Evolutionary conservation across 92 coral and sea anemone species (phyloP), one percentile per base, ranked within the genome.

Genomic region (Palythoa heliodiscus): DNA sequence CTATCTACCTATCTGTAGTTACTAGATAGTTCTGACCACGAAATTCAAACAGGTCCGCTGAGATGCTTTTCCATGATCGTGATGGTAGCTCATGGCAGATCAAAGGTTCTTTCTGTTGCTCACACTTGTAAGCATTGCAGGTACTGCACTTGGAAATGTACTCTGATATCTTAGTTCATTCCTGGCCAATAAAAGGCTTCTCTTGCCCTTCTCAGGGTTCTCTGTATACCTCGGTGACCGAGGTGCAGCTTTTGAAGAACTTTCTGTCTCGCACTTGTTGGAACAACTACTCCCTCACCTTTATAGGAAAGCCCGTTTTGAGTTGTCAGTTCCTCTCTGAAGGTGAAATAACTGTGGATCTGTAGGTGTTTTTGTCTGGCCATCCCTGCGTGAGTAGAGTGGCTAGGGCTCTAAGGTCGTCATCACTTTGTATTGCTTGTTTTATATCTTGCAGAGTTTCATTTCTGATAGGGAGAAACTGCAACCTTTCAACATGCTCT

Each of bases 211-310:
- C 91, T 83, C 6, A 83, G 67, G 63, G 80, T 20, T 2, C 87
- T 87, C 37, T 83, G 91, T 8, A 88, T 48, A 19, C 88, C 88
- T 14, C 61, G 43, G 47, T 88, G 91, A 39, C 87, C 82, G 7
- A 77, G 1, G 52, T 82, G 87, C 11, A 88, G 52, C 50, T 83
- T 83, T 47, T 74, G 17, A 43, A 79, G 48, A 71, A 88, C 76
- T 3, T 71, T 79, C 61, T 50, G 63, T 67, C 85, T 57, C 22
- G 74, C 61, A 57, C 87, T 80, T 9, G 47, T 38, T 10, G 91
- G 91, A 11, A 88, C 79, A 3, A 88, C 76, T 74, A 84, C 87
- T 23, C 88, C 60, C 48, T 88, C 83, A 8, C 88, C 86, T 79
- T 85, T 77, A 58, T 82, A 75, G 37, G 83, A 74, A 13, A 88